A percentile compares a stretch with the other conserved stretches of the same genome.
Conservation (phyloP, 2,888 invertebrate species). For the Macrosoma leucophasiata region DNA sequence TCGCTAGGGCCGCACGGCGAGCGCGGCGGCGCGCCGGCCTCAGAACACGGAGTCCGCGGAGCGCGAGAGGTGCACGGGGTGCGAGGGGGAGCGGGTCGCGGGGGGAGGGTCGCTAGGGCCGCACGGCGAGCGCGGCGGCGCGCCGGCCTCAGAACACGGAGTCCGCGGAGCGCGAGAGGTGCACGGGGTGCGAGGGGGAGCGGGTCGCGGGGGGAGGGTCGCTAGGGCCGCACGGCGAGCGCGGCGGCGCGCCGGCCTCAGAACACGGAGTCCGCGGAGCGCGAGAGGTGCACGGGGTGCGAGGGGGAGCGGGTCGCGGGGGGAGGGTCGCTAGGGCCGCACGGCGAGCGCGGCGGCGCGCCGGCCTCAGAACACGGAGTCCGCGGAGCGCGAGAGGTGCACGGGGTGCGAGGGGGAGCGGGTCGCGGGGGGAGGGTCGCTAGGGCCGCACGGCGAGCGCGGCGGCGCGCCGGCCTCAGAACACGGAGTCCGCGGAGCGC, state of each 20-base stretch:
- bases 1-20: constrained; percentile 98
- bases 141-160: constrained; percentile 84
- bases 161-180: constrained; percentile 96
- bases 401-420: constrained; percentile 98
- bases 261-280: constrained; percentile 97
- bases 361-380: no score
- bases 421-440: constrained; percentile 94
- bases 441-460: constrained; percentile 71
- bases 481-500: constrained; percentile 88
- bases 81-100: constrained; percentile 97
- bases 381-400: no score
- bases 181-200: constrained; percentile 98
- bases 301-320: constrained; percentile 97
- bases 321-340: constrained; percentile 90
- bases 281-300: constrained; percentile 96
- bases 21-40: constrained; percentile 35
- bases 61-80: constrained; percentile 96
- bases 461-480: constrained; percentile 21
- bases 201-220: constrained; percentile 96
- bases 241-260: constrained; percentile 78
- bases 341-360: constrained; percentile 50
- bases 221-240: constrained; percentile 97
- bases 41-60: constrained; percentile 97
- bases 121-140: constrained; percentile 97
- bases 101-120: constrained; percentile 96